A percentile compares a stretch with the other conserved stretches of the same genome.
Evolutionary conservation across 2,797 vertebrate genomes (phyloP).

Genomic region (Ptychadena robeensis): DNA sequence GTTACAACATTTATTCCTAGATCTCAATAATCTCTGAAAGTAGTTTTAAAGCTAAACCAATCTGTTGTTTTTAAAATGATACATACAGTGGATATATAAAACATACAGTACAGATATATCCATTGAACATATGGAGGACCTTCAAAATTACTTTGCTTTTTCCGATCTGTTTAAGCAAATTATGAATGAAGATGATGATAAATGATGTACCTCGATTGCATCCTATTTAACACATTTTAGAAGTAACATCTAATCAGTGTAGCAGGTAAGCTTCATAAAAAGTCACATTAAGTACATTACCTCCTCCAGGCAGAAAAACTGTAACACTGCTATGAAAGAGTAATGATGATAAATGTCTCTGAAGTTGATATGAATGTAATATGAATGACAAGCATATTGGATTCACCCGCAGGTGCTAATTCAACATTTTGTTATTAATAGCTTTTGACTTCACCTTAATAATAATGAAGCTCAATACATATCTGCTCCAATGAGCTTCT

Average conservation of each 20-base stretch:
- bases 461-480: slow-evolving; percentile 47
- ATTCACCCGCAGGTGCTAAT: slow-evolving; percentile 55
- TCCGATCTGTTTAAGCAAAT: slow-evolving; percentile 23
- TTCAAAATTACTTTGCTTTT: slow-evolving; percentile 28
- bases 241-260: slow-evolving; percentile 48
- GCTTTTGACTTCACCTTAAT: slow-evolving; percentile 55
- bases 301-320: slow-evolving; percentile 54
- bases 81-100: too few relatives aligned
- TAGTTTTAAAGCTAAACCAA: too few relatives aligned
- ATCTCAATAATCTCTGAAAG: too few relatives aligned
- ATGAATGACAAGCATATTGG: slow-evolving; percentile 60
- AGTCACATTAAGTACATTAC: slow-evolving; percentile 60
- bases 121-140: neutral
- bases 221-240: slow-evolving; percentile 38
- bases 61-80: too few relatives aligned
- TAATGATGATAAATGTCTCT: slow-evolving; percentile 57
- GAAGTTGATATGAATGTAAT: slow-evolving; percentile 60
- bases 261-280: slow-evolving; percentile 57
- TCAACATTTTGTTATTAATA: slow-evolving; percentile 59
- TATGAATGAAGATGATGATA: slow-evolving; percentile 16
- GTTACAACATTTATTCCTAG: too few relatives aligned
- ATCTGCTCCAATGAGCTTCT: slow-evolving; percentile 18
- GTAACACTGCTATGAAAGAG: slow-evolving; percentile 51
- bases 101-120: neutral
- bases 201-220: slow-evolving; percentile 25